Percentiles rank a stretch among this genome's conserved stretches.
phyloP scores from a whole-genome alignment of 2,888 invertebrate genomes.

The Amphimallon solstitiale region DNA sequence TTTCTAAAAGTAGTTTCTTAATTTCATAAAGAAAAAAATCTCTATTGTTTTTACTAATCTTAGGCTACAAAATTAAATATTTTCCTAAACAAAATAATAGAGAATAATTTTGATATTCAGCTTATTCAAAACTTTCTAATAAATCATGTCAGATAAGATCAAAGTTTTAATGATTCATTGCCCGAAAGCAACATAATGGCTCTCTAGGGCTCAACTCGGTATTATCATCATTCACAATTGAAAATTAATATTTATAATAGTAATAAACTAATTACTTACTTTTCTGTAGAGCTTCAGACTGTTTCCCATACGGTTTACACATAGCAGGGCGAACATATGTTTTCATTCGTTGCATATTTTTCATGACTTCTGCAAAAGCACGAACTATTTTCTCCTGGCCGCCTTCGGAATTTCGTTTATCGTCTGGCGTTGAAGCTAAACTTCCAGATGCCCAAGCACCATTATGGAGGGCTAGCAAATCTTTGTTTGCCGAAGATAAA shows the following conservation, averaged over 20 bases:
- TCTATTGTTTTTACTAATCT: no score
- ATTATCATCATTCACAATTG: conserved; percentile 53
- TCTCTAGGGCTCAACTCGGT: conserved; percentile 55
- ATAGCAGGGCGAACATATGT: conserved; percentile 88
- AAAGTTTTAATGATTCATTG: conserved; percentile 46
- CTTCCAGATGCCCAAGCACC: conserved; percentile 68
- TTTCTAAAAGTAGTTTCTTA: no score
- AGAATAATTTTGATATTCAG: no score
- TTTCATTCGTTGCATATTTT: conserved; percentile 89
- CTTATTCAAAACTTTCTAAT: background rate
- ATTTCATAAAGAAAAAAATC: no score
- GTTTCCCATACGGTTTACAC: conserved; percentile 92
- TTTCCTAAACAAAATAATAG: no score
- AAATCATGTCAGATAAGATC: conserved; percentile 46
- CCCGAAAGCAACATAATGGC: conserved; percentile 50
- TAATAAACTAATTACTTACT: conserved; percentile 66
- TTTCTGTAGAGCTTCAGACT: conserved; percentile 88
- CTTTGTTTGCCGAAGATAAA: conserved; percentile 67
- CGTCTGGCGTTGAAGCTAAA: conserved; percentile 52
- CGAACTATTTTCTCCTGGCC: conserved; percentile 88
- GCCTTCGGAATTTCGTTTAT: conserved; percentile 62
- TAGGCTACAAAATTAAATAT: no score
- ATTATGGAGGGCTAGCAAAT: conserved; percentile 74
- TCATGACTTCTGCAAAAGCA: conserved; percentile 86
- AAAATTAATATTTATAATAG: background rate